A percentile compares a stretch with the other conserved stretches of the same genome.
phyloP scores from a whole-genome alignment of 2,888 invertebrate species.

The Pheosia gnoma region DNA sequence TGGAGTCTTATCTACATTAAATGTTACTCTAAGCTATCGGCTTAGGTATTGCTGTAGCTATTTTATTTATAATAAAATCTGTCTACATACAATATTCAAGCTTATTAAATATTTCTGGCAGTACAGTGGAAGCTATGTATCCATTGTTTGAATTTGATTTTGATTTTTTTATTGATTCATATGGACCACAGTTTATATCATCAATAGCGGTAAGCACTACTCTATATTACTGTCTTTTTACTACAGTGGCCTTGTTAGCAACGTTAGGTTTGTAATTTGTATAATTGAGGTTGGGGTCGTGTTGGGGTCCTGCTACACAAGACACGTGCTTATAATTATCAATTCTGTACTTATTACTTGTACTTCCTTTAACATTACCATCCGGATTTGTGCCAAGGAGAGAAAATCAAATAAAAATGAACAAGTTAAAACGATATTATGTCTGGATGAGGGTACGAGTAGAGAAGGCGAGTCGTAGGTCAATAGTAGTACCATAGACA shows the following conservation, averaged over 20 bases:
- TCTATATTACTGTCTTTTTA: constrained; percentile 49
- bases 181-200: constrained; percentile 41
- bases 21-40: constrained; percentile 45
- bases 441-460: constrained; percentile 42
- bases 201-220: constrained; percentile 57
- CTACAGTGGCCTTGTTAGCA: constrained; percentile 75
- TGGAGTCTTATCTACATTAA: constrained; percentile 32
- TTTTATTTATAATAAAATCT: constrained; percentile 35
- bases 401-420: constrained; percentile 72
- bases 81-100: constrained; percentile 55
- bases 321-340: constrained; percentile 79
- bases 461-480: not conserved
- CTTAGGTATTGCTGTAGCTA: constrained; percentile 51
- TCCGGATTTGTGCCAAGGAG: constrained; percentile 78
- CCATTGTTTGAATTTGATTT: constrained; percentile 60
- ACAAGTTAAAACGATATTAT: constrained; percentile 61
- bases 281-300: constrained; percentile 67
- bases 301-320: constrained; percentile 77
- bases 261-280: constrained; percentile 59
- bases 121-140: constrained; percentile 65
- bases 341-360: constrained; percentile 82
- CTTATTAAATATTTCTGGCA: constrained; percentile 55
- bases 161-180: constrained; percentile 33
- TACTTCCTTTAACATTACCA: constrained; percentile 77
- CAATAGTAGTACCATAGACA: too few species aligned